A percentile compares a stretch with the other conserved stretches of the same genome.
Conservation (phyloP, 2,888 invertebrate genomes). For the Tiliacea citrago region DNA sequence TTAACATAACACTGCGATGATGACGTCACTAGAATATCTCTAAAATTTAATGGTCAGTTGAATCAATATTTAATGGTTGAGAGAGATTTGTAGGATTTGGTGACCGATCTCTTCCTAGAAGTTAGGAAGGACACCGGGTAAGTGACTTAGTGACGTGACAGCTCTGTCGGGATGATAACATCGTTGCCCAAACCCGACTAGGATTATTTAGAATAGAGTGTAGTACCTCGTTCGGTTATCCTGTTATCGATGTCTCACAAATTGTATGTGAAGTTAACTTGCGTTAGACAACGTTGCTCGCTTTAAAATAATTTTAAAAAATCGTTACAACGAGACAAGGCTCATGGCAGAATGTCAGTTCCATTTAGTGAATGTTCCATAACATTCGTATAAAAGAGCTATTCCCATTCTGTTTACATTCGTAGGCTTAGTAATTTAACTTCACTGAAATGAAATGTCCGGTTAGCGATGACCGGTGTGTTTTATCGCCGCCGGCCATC, state of each 20-base stretch:
- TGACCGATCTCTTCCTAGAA: neutral
- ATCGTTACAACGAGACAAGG: neutral
- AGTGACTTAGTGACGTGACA: neutral
- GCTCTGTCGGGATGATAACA: neutral
- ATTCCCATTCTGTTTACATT: conserved; percentile 44
- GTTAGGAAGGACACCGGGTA: too few species aligned
- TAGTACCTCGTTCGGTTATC: too few species aligned
- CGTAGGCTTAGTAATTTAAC: conserved; percentile 55
- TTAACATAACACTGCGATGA: too few species aligned
- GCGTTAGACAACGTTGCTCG: neutral
- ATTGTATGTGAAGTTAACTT: neutral
- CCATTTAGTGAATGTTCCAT: conserved; percentile 4
- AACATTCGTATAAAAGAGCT: conserved; percentile 26
- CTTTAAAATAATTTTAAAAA: neutral
- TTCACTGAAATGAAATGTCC: conserved; percentile 57
- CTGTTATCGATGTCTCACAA: neutral
- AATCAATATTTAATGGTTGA: too few species aligned
- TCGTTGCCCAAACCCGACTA: neutral
- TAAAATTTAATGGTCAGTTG: too few species aligned
- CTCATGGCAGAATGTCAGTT: neutral
- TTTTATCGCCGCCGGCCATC: conserved; percentile 50
- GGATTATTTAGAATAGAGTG: neutral
- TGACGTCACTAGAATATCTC: too few species aligned
- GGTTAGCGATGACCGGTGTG: conserved; percentile 46
- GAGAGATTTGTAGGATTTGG: neutral